Percentiles rank a stretch among this genome's conserved stretches.
These are phyloP conservation scores for Lepidotrigona ventralis DNA, from an alignment of 1,140 invertebrate genomes.

Conservation along the genomic window DNA sequence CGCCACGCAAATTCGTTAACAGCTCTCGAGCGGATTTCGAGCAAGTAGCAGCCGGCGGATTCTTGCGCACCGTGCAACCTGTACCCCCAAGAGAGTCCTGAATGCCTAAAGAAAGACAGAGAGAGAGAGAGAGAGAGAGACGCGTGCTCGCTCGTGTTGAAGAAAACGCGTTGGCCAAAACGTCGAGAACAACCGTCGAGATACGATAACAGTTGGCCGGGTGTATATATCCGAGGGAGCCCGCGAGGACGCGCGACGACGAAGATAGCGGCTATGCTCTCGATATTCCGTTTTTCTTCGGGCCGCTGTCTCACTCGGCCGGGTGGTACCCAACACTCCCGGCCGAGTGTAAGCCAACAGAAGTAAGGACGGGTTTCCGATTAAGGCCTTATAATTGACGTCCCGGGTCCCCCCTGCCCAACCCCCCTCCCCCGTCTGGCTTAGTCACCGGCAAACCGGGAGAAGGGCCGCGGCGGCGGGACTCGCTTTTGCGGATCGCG, in stretches of 20 bases:
- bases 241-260: neutral
- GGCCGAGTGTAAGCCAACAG: constrained; percentile 72
- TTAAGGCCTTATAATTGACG: constrained; percentile 79
- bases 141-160: neutral
- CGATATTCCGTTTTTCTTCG: constrained; percentile 56
- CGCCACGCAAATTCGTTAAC: constrained; percentile 1
- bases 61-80: neutral
- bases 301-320: constrained; percentile 59
- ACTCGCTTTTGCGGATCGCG: constrained; percentile 69
- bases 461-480: constrained; percentile 61
- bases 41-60: neutral
- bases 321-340: neutral
- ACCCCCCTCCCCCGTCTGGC: constrained; percentile 60
- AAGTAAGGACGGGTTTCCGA: constrained; percentile 79
- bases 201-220: neutral
- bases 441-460: constrained; percentile 74
- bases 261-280: constrained; percentile 30
- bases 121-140: neutral
- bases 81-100: neutral
- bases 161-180: neutral
- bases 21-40: neutral
- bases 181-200: neutral
- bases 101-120: neutral
- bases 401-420: constrained; percentile 61
- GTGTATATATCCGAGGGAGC: neutral